Percentiles rank a stretch among this genome's conserved stretches.
phyloP scores from a whole-genome alignment of 2,797 vertebrate genomes.

The Apogon hyalosoma region DNA sequence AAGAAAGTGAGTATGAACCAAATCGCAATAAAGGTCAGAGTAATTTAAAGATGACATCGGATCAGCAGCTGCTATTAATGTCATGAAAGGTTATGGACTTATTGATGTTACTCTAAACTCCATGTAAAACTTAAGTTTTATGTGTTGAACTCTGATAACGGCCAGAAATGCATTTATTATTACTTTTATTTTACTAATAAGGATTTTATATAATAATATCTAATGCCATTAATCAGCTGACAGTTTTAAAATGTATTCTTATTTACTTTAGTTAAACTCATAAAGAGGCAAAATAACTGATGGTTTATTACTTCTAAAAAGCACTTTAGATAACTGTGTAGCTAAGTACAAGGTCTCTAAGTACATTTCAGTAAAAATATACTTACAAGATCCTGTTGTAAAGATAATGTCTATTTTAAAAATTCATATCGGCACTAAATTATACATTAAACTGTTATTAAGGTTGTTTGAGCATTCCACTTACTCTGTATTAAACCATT shows the following conservation, averaged over 20 bases:
- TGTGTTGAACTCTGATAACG: not conserved
- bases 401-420: slow-evolving; percentile 19
- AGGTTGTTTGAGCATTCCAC: slow-evolving; percentile 8
- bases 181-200: too few relatives aligned
- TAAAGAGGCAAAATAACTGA: too few relatives aligned
- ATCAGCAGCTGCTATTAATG: not conserved
- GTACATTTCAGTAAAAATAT: too few relatives aligned
- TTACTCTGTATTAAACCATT: not conserved
- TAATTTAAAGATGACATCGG: too few relatives aligned
- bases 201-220: too few relatives aligned
- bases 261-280: too few relatives aligned
- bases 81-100: not conserved
- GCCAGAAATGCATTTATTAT: not conserved
- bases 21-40: not conserved
- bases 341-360: too few relatives aligned
- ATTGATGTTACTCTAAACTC: not conserved
- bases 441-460: slow-evolving; percentile 1
- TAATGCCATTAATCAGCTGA: too few relatives aligned
- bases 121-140: not conserved
- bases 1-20: slow-evolving; percentile 87
- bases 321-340: too few relatives aligned
- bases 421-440: slow-evolving; percentile 8
- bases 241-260: too few relatives aligned
- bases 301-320: not conserved
- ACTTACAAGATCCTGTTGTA: not conserved